Evolutionary conservation across 2,797 vertebrate genomes (phyloP).

Genomic region (Sebastiscus tertius): DNA sequence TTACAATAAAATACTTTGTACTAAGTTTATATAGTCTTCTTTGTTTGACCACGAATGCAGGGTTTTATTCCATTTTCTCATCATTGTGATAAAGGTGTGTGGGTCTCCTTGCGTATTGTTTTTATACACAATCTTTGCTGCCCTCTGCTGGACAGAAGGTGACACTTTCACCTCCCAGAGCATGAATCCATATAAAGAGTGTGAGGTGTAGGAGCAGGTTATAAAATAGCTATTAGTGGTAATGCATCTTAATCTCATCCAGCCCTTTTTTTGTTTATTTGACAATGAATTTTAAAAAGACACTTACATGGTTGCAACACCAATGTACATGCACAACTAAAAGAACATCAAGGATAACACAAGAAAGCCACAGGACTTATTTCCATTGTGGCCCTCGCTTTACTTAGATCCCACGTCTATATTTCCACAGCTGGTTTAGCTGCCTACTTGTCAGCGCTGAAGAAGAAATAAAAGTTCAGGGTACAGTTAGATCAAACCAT

Average conservation of each 20-base stretch:
- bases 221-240: neutral
- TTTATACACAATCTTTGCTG: neutral
- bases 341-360: no score
- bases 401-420: neutral
- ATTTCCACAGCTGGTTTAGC: neutral
- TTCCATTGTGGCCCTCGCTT: no score
- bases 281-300: no score
- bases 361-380: no score
- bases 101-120: fast-evolving
- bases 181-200: neutral
- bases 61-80: neutral
- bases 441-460: neutral
- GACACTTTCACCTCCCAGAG: neutral
- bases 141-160: conserved; percentile 50
- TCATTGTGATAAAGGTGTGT: neutral
- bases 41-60: neutral
- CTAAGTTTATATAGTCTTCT: conserved; percentile 20
- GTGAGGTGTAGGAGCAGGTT: neutral
- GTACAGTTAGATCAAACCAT: neutral
- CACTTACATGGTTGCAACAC: no score
- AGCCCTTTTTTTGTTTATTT: no score
- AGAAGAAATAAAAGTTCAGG: neutral
- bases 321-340: no score
- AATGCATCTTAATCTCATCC: neutral
- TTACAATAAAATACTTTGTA: conserved; percentile 84